These are phyloP conservation scores for Coregonus clupeaformis DNA, from an alignment of 2,113 vertebrate species.

Conservation along the genomic window DNA sequence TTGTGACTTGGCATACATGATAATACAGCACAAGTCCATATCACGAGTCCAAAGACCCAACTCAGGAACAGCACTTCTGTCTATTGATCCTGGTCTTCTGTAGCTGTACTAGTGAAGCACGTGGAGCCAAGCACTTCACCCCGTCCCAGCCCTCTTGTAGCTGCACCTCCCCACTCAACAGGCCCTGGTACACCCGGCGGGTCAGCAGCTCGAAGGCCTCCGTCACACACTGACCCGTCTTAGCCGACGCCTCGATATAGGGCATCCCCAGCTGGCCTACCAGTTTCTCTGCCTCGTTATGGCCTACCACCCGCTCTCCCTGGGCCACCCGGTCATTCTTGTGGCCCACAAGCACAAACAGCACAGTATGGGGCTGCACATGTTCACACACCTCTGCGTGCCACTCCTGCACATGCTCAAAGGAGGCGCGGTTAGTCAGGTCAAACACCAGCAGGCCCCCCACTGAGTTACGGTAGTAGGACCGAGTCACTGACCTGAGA, in stretches of 20 bases:
- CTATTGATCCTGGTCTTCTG: slow-evolving; percentile 26
- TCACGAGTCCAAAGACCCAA: not conserved
- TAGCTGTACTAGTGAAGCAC: slow-evolving; percentile 25
- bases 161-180: slow-evolving; percentile 65
- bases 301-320: slow-evolving; percentile 65
- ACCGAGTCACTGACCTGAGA: slow-evolving; percentile 80
- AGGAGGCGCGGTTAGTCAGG: slow-evolving; percentile 77
- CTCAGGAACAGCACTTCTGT: slow-evolving; percentile 55
- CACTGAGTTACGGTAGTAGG: slow-evolving; percentile 80
- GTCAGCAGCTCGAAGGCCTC: slow-evolving; percentile 75
- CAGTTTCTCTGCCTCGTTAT: slow-evolving; percentile 74
- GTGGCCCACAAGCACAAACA: slow-evolving; percentile 82
- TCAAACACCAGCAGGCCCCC: slow-evolving; percentile 84
- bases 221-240: slow-evolving; percentile 72
- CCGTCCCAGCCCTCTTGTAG: slow-evolving; percentile 74
- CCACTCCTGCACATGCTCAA: slow-evolving; percentile 78
- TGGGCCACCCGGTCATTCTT: slow-evolving; percentile 74
- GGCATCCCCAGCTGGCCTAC: slow-evolving; percentile 67
- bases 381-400: slow-evolving; percentile 78
- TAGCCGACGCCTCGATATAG: slow-evolving; percentile 81
- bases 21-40: no score
- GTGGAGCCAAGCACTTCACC: slow-evolving; percentile 71
- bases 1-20: not conserved
- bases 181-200: slow-evolving; percentile 67
- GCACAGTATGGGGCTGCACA: slow-evolving; percentile 65